Conservation (phyloP, 2,797 vertebrate genomes). For the Oreortyx pictus region DNA sequence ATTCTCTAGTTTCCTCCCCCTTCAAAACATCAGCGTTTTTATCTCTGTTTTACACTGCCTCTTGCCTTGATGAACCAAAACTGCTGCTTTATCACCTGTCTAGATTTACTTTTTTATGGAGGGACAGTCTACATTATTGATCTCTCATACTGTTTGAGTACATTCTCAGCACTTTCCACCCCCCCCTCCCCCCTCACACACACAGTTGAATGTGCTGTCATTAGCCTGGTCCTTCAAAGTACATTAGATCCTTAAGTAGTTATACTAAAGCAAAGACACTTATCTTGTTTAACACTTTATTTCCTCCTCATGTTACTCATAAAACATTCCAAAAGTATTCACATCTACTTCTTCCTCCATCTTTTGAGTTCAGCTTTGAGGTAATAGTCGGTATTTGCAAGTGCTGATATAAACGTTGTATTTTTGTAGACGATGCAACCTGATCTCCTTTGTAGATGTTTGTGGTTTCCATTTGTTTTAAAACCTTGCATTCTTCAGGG, state of each 20-base stretch:
- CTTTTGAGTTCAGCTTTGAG: neutral
- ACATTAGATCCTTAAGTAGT: neutral
- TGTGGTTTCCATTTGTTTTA: constrained; percentile 17
- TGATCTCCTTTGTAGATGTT: neutral
- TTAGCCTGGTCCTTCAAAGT: neutral
- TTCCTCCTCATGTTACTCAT: fast-evolving
- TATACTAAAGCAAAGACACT: neutral
- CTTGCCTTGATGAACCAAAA: neutral
- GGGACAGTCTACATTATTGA: neutral
- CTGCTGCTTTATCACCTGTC: neutral
- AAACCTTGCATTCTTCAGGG: constrained; percentile 69
- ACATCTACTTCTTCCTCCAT: neutral
- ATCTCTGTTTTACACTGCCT: neutral
- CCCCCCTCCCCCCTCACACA: no score
- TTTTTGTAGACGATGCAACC: neutral
- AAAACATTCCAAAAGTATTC: neutral
- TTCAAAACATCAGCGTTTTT: neutral
- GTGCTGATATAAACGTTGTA: neutral
- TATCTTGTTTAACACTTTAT: neutral
- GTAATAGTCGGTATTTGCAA: neutral
- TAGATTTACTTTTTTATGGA: neutral
- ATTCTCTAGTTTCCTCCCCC: neutral
- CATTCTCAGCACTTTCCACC: neutral
- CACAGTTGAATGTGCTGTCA: neutral
- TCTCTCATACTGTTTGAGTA: neutral